A percentile compares a stretch with the other conserved stretches of the same genome.
These are phyloP conservation scores for Sebastes matsubarae DNA, from an alignment of 2,797 vertebrate species.

Conservation along the genomic window DNA sequence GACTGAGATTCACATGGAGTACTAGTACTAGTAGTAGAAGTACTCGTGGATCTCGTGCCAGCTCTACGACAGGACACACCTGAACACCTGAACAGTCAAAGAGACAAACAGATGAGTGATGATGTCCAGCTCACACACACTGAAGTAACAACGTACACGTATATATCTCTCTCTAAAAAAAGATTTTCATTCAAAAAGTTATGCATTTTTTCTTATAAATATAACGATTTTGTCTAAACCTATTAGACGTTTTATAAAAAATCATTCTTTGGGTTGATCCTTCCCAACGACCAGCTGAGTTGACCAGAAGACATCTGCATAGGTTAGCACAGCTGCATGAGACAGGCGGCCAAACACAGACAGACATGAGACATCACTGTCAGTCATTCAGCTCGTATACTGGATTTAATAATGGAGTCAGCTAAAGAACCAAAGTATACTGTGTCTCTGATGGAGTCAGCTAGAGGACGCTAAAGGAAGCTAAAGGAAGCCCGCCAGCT, in stretches of 20 bases:
- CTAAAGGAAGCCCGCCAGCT: slow-evolving; percentile 27
- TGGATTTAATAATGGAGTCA: slow-evolving; percentile 20
- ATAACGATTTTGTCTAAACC: slow-evolving; percentile 79
- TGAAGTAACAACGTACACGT: slow-evolving; percentile 53
- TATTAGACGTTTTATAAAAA: slow-evolving; percentile 69
- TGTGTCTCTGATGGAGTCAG: too few relatives aligned
- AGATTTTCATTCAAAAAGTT: slow-evolving; percentile 75
- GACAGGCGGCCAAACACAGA: slow-evolving; percentile 45
- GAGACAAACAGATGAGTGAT: not conserved
- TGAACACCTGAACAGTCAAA: not conserved
- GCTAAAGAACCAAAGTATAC: too few relatives aligned
- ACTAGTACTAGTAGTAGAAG: not conserved
- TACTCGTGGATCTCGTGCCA: not conserved
- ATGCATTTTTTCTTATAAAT: slow-evolving; percentile 82
- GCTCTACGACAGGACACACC: slow-evolving; percentile 7
- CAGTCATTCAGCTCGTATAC: slow-evolving; percentile 27
- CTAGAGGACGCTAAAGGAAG: too few relatives aligned
- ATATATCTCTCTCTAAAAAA: slow-evolving; percentile 70
- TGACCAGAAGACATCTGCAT: slow-evolving; percentile 82
- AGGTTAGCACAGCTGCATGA: slow-evolving; percentile 77
- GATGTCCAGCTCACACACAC: slow-evolving; percentile 12
- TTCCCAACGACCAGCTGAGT: slow-evolving; percentile 78
- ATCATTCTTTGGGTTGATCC: slow-evolving; percentile 85
- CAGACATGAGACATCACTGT: slow-evolving; percentile 51
- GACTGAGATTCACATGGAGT: not conserved